Base-by-base conservation (phyloP, 2,113 vertebrate species). In the Hemibagrus wyckioides region DNA sequence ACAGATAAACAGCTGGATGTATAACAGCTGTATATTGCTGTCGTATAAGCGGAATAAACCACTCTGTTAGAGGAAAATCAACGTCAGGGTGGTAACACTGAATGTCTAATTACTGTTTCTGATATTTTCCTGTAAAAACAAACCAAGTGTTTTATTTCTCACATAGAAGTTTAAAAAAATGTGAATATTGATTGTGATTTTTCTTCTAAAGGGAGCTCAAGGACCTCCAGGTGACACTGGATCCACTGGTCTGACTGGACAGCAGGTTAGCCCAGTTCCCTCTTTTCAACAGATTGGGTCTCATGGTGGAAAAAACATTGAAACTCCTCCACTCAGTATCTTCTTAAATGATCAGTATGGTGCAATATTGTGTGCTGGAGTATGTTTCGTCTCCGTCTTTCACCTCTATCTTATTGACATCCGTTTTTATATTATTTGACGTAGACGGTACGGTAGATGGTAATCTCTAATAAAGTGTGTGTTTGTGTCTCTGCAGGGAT, bases 171-270 rank as follows among this genome's bases (percentile, higher is more conserved):
- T 69, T n/a, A n/a, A 44, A 75, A 76, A 76, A 48, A 76, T 48
- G 13, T 50, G 11, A 41, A 50, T 13, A 56, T 48, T 48, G 9
- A 50, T 36, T 30, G 0, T 23, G 15, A 11, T 30, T 65, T 15
- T 25, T 83, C 4, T 87, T 77, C n/a, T 83, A 30, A 71, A 96
- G 96, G 96, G 95, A 85, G 13, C 77, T 1, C 87, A 90, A 0
- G 96, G 96, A 86, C 28, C 4, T 0, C 13, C 1, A 0, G 96
- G 96, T 89, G 87, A 57, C 0, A 84, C 91, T 87, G 95, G 96
- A 14, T 88, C 83, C 50, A 33, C 15, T 0, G 96, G 96, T 1
- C 36, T 85, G 69, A 91, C 94, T 44, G 96, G 96, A 2, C 86
- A 93, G 63, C 95, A 94, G 95, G 96, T 96, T 0, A 3, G 94